Base-by-base conservation (phyloP, 2,797 vertebrate genomes). In the Peromyscus eremicus region DNA sequence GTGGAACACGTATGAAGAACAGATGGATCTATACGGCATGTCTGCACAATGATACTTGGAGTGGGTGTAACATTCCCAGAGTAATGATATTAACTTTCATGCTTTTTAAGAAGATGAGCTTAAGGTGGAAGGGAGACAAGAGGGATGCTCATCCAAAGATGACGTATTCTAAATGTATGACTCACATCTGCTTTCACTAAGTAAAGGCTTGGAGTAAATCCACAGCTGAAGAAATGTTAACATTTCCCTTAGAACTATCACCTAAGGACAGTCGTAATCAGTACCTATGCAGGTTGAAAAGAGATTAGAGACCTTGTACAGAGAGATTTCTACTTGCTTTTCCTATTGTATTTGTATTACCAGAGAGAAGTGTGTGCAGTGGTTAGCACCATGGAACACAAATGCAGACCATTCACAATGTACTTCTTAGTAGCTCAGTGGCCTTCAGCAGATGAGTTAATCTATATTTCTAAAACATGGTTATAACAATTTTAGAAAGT, bases 151-250 rank as follows among this genome's bases (percentile, higher is more conserved):
- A 3, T 29, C 46, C 2, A 17, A 94, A 23, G 71, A 60, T 88
- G 66, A 92, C 73, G 40, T 75, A 34, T 83, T 91, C 52, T 73
- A 86, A 94, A 66, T 25, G 29, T 12, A 62, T 37, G 21, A 62
- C 32, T 96, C 80, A 57, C 16, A 37, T 40, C 82, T 76, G 68
- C 43, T 94, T 91, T 92, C 79, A 80, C 29, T 87, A 60, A 87
- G 46, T 43, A 84, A 68, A 91, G 3, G 75, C 87, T 52, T 88
- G 76, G 40, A 55, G 52, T 73, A 23, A 85, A 19, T 90, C 79
- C 60, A 57, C 21, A 73, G 40, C 52, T 40, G 62, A 57, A 60
- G 25, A 60, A 3, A 14, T 49, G n/a, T 77, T 80, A 82, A 40
- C 70, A 49, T 46, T 62, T 29, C 46, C 86, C 94, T 66, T 25